Conservation (phyloP, 2,797 vertebrate species). For the Avahi laniger region DNA sequence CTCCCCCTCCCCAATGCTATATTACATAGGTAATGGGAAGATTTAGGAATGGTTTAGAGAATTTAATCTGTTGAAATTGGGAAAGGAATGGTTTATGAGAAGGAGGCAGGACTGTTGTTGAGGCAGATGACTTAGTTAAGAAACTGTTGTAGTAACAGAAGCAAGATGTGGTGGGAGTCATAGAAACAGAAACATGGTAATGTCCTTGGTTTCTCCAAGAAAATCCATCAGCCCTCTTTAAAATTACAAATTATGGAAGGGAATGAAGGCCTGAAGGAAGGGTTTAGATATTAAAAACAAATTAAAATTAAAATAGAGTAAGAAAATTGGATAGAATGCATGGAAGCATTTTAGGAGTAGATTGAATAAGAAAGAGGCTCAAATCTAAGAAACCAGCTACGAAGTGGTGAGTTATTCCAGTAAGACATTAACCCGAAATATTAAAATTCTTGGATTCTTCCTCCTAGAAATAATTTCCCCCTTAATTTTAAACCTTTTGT, state of each 20-base stretch:
- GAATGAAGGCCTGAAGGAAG: neutral
- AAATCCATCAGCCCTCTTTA: neutral
- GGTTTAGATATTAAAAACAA: neutral
- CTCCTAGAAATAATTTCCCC: neutral
- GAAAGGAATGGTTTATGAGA: neutral
- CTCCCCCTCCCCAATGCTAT: neutral
- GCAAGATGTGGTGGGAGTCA: neutral
- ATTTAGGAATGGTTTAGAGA: neutral
- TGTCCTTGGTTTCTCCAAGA: neutral
- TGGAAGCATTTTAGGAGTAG: neutral
- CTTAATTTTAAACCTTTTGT: neutral
- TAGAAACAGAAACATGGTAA: neutral
- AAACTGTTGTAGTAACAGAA: neutral
- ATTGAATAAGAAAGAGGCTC: neutral
- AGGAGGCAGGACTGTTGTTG: neutral
- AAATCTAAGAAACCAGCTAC: neutral
- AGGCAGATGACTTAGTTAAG: neutral
- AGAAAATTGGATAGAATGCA: neutral
- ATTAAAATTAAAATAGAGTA: neutral
- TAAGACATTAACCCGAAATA: neutral
- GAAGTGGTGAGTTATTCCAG: neutral
- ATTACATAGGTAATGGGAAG: neutral
- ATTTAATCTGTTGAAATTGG: neutral
- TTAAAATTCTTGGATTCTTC: neutral
- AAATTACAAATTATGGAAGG: neutral